Conservation (phyloP, 1,140 invertebrate genomes). For the Melitaea cinxia region DNA sequence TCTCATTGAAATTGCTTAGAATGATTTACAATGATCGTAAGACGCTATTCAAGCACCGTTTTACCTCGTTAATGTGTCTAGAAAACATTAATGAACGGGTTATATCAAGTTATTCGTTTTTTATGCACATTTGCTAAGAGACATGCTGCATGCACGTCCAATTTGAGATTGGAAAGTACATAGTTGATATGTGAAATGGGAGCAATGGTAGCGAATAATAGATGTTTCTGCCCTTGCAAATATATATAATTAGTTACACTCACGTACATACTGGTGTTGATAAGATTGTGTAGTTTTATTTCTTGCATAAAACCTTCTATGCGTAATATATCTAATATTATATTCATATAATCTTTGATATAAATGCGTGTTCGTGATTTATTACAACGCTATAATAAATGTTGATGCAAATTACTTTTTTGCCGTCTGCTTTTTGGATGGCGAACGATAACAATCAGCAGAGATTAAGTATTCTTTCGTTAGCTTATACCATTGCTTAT, state of each 20-base stretch:
- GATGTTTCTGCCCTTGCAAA: conserved; percentile 25
- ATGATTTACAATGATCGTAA: conserved; percentile 37
- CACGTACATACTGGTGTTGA: too few species aligned
- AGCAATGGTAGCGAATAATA: conserved; percentile 32
- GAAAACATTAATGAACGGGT: conserved; percentile 44
- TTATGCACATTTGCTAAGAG: conserved; percentile 32
- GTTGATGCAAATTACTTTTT: conserved; percentile 4
- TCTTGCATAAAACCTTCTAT: not conserved
- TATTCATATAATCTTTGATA: not conserved
- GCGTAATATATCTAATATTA: not conserved
- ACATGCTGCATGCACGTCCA: conserved; percentile 41
- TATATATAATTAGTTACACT: not conserved
- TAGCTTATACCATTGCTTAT: not conserved
- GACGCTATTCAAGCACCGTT: conserved; percentile 29
- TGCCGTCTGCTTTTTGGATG: not conserved
- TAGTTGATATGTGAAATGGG: conserved; percentile 43
- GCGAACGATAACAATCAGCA: conserved; percentile 1
- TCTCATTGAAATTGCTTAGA: conserved; percentile 29
- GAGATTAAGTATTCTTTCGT: conserved; percentile 9
- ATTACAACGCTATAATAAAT: not conserved
- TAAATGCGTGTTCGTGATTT: not conserved
- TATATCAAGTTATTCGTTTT: conserved; percentile 36
- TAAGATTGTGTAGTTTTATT: too few species aligned
- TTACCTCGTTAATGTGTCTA: conserved; percentile 40
- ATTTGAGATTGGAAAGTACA: conserved; percentile 54